Base-by-base conservation (phyloP, 2,113 vertebrate species). In the Lepus europaeus region DNA sequence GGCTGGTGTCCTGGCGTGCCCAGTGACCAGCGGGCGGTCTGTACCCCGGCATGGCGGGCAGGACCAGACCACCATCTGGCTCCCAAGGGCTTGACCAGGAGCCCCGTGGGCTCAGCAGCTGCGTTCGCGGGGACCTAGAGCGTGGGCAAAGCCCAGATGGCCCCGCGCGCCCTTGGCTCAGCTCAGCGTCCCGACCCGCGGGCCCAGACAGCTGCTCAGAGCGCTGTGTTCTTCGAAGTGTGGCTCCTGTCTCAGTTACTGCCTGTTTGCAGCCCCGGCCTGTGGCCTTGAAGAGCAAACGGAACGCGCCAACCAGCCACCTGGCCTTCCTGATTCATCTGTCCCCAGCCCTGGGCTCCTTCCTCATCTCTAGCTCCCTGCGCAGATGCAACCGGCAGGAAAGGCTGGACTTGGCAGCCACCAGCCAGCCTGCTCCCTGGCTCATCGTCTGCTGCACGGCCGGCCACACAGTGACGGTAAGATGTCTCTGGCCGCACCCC, bases 231-330 rank as follows among this genome's bases (percentile, higher is more conserved):
- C 93, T 98, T 99, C 84, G 97, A 98, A 31, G 98, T 99, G 98
- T 98, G 95, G 99, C 99, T 70, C 97, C 98, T 45, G 36, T 97
- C 98, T 6, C 98, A 99, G 79, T 98, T 98, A 96, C 98, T 99
- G 81, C 92, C 94, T 45, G 45, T 45, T 45, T 45, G 45, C 6
- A 45, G 45, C 45, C 45, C 45, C 45, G 45, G 45, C 45, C 98
- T 20, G 98, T 99, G 11, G 98, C 99, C 1, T 98, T 99, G 19
- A 99, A 99, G 98, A 99, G 94, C 99, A 99, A 93, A 97, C 99
- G 95, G 99, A 99, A 92, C 99, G 99, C 22, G 99, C 98, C 61
- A 99, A 99, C 97, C 99, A 99, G 93, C 99, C 99, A 97, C 99
- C 98, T 0, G 99, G 98, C 74, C 99, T 99, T 63, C 99, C 98